Evolutionary conservation across 1,140 invertebrate genomes (phyloP), one percentile per base, ranked within the genome.

Genomic region (Heliothis subflexa): DNA sequence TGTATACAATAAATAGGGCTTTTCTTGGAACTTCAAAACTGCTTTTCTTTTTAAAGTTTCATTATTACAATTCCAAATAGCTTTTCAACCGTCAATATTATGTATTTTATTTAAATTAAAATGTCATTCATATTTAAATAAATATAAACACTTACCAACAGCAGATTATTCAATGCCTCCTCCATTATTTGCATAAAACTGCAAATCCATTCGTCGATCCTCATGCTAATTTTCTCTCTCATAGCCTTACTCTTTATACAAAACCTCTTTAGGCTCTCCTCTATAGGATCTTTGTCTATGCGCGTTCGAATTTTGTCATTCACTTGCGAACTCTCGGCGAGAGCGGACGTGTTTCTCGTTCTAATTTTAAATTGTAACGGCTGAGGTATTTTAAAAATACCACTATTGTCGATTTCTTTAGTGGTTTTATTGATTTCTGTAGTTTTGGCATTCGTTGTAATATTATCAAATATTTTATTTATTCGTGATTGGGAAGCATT

Each of bases 161-260:
- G 78, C 14, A 87, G 10, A 62, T 79, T 47, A 21, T 33, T 18
- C 11, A 89, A 54, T 13, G 78, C 81, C 7, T 86, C 80, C 55
- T 91, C 90, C 83, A 91, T 85, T 7, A 86, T 83, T 70, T 91
- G 90, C n/a, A 61, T 76, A 18, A 83, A 89, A 55, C 72, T 76
- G 16, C 89, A 91, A 14, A 88, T 78, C 71, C 78, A 88, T 68
- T 91, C 90, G 0, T 87, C 86, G 5, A 84, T 72, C 40, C 82
- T 82, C 0, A 33, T 49, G 13, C 50, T 76, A 11, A 91, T 74
- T 68, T 75, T 84, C 2, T 74, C 28, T 13, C 79, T 77, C 47
- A 86, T 79, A 33, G 33, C 45, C 49, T 78, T 21, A 76, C 79
- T 79, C 49, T 74, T 86, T 3, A 85, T 73, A 62, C 40, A 9